Conservation (phyloP, 2,797 vertebrate genomes). For the Cynopterus sphinx region DNA sequence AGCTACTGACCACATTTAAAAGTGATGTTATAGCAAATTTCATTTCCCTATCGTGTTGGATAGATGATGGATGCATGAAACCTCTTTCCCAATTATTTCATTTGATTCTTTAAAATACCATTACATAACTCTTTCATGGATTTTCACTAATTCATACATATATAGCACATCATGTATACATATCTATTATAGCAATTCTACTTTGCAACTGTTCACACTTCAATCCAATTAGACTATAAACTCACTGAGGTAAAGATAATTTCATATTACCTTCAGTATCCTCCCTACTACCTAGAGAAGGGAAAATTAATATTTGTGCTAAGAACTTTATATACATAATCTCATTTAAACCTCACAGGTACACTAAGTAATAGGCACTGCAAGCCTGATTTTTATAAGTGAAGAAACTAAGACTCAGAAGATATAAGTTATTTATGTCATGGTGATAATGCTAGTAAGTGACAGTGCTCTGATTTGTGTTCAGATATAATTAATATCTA, state of each 20-base stretch:
- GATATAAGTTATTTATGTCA: neutral
- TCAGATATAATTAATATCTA: neutral
- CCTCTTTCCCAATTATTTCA: neutral
- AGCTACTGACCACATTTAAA: slow-evolving; percentile 33
- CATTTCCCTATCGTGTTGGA: neutral
- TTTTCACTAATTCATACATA: neutral
- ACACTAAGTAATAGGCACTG: neutral
- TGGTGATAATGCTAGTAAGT: neutral
- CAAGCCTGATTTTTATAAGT: neutral
- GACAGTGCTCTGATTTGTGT: neutral
- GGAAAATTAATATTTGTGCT: slow-evolving; percentile 22
- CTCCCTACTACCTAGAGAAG: neutral
- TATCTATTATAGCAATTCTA: slow-evolving; percentile 20
- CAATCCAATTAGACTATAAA: neutral
- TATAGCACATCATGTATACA: neutral
- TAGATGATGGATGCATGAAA: neutral
- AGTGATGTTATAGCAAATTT: slow-evolving; percentile 7
- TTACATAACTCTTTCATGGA: neutral
- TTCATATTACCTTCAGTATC: slow-evolving; percentile 28
- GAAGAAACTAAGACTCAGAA: slow-evolving; percentile 7
- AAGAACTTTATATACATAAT: neutral
- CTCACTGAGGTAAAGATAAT: neutral
- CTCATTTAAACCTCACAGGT: neutral
- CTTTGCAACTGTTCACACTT: neutral
- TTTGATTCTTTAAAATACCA: slow-evolving; percentile 10